Conservation (phyloP, 2,797 vertebrate genomes). For the Manis crassicaudata region DNA sequence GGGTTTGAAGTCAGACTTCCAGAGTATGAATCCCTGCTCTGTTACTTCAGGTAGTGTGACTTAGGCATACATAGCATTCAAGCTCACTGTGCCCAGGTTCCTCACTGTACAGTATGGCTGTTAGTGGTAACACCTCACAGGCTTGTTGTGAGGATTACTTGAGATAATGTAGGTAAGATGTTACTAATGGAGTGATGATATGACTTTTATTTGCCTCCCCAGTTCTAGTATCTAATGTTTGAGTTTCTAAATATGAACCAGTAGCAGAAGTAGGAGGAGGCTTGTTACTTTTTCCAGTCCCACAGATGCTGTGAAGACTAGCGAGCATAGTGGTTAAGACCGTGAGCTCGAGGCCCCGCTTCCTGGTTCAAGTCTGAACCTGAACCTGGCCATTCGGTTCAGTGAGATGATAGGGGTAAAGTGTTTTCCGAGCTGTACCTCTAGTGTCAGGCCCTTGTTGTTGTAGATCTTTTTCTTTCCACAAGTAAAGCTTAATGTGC, state of each 20-base stretch:
- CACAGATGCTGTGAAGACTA: background rate
- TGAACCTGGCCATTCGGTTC: background rate
- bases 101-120: background rate
- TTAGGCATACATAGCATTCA: background rate
- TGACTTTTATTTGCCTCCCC: background rate
- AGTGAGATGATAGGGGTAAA: background rate
- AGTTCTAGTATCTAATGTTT: background rate
- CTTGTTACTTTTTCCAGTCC: background rate
- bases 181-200: background rate
- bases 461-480: background rate
- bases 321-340: background rate
- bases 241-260: background rate
- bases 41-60: background rate
- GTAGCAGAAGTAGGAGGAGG: background rate
- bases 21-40: background rate
- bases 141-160: background rate
- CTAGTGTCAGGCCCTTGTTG: background rate
- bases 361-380: background rate
- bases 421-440: background rate
- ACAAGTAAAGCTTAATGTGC: background rate
- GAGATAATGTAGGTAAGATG: background rate
- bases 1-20: background rate
- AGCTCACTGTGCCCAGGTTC: constrained; percentile 6
- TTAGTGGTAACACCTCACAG: background rate
- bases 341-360: background rate